These are phyloP conservation scores for Trissolcus brochymenae DNA, from an alignment of 2,888 invertebrate species.

Conservation along the genomic window DNA sequence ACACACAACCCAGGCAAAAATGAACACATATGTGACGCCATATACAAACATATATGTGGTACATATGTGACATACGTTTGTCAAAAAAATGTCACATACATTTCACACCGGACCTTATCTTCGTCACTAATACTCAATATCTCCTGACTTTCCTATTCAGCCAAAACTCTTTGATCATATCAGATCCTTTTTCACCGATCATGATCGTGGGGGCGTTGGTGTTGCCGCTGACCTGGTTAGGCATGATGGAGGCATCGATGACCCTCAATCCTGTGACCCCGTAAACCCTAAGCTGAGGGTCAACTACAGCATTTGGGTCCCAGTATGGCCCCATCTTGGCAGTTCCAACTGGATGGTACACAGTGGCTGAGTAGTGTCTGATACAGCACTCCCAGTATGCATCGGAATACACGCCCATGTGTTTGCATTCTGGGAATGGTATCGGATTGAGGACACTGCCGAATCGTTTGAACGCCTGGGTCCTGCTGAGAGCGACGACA, in stretches of 20 bases:
- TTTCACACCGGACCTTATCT: neutral
- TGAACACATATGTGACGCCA: neutral
- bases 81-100: slow-evolving; percentile 3
- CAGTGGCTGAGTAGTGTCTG: slow-evolving; percentile 85
- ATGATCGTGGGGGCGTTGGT: slow-evolving; percentile 92
- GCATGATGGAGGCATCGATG: slow-evolving; percentile 92
- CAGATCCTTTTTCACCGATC: slow-evolving; percentile 93
- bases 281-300: slow-evolving; percentile 86
- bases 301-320: slow-evolving; percentile 90
- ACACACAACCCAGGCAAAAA: too few relatives aligned
- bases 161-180: slow-evolving; percentile 92
- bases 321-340: slow-evolving; percentile 93
- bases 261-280: slow-evolving; percentile 88
- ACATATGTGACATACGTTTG: neutral
- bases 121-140: neutral
- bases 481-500: slow-evolving; percentile 87
- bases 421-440: slow-evolving; percentile 87
- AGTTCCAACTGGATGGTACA: slow-evolving; percentile 92
- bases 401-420: slow-evolving; percentile 83
- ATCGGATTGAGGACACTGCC: slow-evolving; percentile 84
- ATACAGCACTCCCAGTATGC: slow-evolving; percentile 93
- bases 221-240: slow-evolving; percentile 89
- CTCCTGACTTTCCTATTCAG: slow-evolving; percentile 78
- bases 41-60: neutral
- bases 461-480: slow-evolving; percentile 85